phyloP scores from a whole-genome alignment of 2,797 vertebrate species.

The Lepilemur ruficaudatus region DNA sequence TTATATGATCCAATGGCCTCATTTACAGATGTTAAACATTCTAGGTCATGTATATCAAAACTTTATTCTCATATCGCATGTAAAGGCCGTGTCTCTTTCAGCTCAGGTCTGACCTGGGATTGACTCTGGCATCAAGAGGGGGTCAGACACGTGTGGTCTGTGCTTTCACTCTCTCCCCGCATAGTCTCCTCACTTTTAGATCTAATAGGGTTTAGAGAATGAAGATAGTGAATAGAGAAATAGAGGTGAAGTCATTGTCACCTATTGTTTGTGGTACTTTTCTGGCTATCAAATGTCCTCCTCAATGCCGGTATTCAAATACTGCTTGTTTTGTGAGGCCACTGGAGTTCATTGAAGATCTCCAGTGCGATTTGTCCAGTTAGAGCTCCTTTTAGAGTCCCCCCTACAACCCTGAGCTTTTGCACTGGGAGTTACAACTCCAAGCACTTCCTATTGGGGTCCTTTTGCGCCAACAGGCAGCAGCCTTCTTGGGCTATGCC shows the following conservation, averaged over 20 bases:
- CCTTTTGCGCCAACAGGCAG: not conserved
- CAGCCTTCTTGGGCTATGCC: not conserved
- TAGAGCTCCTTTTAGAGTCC: not conserved
- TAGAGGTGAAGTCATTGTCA: not conserved
- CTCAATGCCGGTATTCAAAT: not conserved
- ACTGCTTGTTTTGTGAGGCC: not conserved
- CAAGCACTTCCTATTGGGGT: not conserved
- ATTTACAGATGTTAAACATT: not conserved
- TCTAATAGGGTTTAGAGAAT: not conserved
- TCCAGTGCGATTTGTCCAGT: not conserved
- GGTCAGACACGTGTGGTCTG: not conserved
- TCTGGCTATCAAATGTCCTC: not conserved
- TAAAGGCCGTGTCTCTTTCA: not conserved
- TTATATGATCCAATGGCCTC: not conserved
- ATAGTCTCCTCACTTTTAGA: not conserved
- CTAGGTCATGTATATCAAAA: not conserved
- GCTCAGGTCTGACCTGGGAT: not conserved
- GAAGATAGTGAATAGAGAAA: not conserved
- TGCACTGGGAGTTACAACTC: not conserved
- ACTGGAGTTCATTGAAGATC: not conserved
- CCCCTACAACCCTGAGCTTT: too few relatives aligned
- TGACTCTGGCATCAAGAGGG: not conserved
- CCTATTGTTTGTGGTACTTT: not conserved
- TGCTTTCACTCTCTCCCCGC: not conserved
- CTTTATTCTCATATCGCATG: not conserved